These are phyloP conservation scores for Rhagoletis pomonella DNA, from an alignment of 1,140 invertebrate genomes.

Conservation along the genomic window DNA sequence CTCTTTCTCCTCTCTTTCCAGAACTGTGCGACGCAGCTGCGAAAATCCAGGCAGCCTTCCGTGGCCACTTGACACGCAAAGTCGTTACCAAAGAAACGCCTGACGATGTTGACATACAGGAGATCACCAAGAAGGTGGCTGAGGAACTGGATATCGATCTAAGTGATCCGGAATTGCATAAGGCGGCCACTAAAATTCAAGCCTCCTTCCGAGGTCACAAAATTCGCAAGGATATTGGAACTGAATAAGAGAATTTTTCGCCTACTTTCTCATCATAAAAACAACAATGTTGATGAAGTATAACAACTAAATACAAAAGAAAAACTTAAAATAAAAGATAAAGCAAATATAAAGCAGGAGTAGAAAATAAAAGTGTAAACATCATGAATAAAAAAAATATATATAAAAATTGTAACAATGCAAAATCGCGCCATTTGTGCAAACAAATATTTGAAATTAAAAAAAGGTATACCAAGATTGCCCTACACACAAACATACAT, in stretches of 20 bases:
- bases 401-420: slow-evolving; percentile 32
- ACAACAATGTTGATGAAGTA: slow-evolving; percentile 35
- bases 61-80: slow-evolving; percentile 91
- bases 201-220: slow-evolving; percentile 94
- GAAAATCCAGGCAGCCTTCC: slow-evolving; percentile 95
- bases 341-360: background rate
- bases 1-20: slow-evolving; percentile 74
- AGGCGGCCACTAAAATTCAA: slow-evolving; percentile 94
- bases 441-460: slow-evolving; percentile 33
- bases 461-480: background rate
- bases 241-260: slow-evolving; percentile 62
- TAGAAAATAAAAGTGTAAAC: slow-evolving; percentile 1
- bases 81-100: slow-evolving; percentile 76
- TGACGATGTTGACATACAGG: slow-evolving; percentile 74
- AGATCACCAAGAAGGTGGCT: slow-evolving; percentile 75
- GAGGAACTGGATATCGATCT: slow-evolving; percentile 88
- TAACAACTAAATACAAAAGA: slow-evolving; percentile 17
- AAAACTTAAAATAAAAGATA: background rate
- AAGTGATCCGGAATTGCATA: slow-evolving; percentile 89
- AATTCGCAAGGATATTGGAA: slow-evolving; percentile 82
- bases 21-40: slow-evolving; percentile 91
- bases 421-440: background rate
- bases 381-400: background rate
- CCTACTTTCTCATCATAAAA: slow-evolving; percentile 30
- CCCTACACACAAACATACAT: background rate